A percentile compares a stretch with the other conserved stretches of the same genome.
These are phyloP conservation scores for Eulemur rufifrons DNA, from an alignment of 2,113 vertebrate species.

Conservation along the genomic window DNA sequence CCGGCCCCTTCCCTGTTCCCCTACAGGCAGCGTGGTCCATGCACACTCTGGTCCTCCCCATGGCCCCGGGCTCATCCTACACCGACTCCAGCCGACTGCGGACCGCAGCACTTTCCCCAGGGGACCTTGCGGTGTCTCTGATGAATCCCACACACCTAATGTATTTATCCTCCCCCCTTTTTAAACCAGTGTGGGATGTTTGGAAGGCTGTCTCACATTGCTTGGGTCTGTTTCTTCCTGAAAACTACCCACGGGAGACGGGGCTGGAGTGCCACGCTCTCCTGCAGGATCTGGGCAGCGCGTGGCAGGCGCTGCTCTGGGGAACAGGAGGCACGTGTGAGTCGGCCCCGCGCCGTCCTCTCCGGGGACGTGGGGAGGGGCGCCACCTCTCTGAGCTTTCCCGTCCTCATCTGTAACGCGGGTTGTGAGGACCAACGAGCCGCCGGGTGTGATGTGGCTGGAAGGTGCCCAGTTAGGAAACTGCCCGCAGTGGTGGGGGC, in stretches of 20 bases:
- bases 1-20: fast-evolving
- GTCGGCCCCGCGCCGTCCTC: neutral
- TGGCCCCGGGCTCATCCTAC: fast-evolving
- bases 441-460: fast-evolving
- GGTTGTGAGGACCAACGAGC: neutral
- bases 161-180: too few species aligned
- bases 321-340: neutral
- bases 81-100: fast-evolving
- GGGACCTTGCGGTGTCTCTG: fast-evolving
- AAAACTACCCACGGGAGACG: neutral
- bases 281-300: neutral
- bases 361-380: neutral
- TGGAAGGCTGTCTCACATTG: neutral
- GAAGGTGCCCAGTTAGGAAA: neutral
- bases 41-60: neutral
- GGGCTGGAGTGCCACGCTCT: neutral
- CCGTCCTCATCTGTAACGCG: neutral
- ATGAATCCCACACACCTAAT: neutral
- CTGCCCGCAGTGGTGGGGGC: fast-evolving
- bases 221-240: neutral
- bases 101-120: fast-evolving
- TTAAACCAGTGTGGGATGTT: neutral
- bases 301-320: too few species aligned
- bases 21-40: fast-evolving
- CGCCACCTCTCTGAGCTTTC: neutral